Evolutionary conservation across 2,113 vertebrate species (phyloP).

Genomic region (Aptenodytes patagonicus): DNA sequence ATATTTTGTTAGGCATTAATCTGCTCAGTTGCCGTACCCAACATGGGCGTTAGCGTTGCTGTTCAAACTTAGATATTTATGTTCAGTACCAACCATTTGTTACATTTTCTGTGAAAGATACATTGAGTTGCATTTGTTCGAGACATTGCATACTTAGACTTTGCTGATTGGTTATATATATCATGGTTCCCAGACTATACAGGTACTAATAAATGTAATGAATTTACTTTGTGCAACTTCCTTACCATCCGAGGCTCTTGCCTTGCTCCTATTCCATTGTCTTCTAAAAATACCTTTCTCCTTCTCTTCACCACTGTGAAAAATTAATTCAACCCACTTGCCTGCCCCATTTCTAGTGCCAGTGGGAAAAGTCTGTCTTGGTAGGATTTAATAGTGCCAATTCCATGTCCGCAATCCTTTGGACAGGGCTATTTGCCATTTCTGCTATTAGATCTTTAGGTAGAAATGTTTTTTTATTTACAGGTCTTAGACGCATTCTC

Average conservation of each 20-base stretch:
- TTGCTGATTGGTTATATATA: not conserved
- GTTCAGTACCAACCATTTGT: not conserved
- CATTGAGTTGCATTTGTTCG: not conserved
- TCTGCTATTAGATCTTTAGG: not conserved
- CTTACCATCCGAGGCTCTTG: not conserved
- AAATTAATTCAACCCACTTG: not conserved
- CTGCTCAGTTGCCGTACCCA: not conserved
- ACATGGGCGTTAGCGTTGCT: not conserved
- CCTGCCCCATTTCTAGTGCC: not conserved
- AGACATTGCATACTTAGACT: not conserved
- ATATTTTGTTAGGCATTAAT: not conserved
- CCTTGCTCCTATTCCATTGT: not conserved
- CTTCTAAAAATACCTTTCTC: not conserved
- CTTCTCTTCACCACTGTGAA: not conserved
- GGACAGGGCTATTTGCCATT: not conserved
- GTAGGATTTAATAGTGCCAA: not conserved
- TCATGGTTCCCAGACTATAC: not conserved
- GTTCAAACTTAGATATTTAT: not conserved
- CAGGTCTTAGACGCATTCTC: not conserved
- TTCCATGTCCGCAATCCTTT: not conserved
- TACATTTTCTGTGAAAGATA: not conserved
- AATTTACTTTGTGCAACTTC: not conserved
- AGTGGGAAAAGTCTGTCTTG: not conserved
- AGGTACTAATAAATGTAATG: not conserved
- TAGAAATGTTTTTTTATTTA: not conserved